phyloP scores from a whole-genome alignment of 1,140 invertebrate genomes.

The Heliconius nattereri region DNA sequence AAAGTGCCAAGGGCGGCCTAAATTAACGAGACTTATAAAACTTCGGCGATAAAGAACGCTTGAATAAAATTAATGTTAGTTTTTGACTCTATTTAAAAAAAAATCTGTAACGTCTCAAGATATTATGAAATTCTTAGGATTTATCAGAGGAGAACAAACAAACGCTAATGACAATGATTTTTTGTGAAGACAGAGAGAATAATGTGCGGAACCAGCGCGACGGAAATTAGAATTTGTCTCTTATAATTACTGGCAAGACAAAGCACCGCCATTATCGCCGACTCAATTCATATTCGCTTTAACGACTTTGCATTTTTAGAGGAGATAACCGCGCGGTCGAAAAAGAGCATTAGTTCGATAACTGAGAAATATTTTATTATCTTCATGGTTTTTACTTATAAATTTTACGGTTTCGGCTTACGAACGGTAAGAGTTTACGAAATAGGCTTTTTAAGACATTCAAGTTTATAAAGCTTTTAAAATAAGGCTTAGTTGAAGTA shows the following conservation, averaged over 20 bases:
- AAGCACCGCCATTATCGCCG: constrained; percentile 35
- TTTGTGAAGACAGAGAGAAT: constrained; percentile 33
- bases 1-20: constrained; percentile 8
- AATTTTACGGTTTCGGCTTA: neutral
- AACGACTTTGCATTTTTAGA: constrained; percentile 29
- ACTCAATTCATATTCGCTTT: constrained; percentile 34
- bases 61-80: constrained; percentile 15
- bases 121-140: constrained; percentile 26
- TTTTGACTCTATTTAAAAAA: neutral
- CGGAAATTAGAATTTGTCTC: constrained; percentile 44
- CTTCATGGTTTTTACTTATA: too few relatives aligned
- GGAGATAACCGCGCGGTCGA: neutral
- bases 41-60: constrained; percentile 5
- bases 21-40: constrained; percentile 13
- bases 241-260: constrained; percentile 43
- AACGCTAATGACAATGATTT: constrained; percentile 37
- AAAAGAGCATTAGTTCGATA: constrained; percentile 9
- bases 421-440: neutral
- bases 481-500: neutral
- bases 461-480: neutral
- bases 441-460: neutral
- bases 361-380: neutral
- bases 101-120: constrained; percentile 4
- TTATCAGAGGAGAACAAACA: constrained; percentile 38
- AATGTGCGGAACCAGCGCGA: constrained; percentile 23